Percentiles rank a stretch among this genome's conserved stretches.
Evolutionary conservation across 2,113 vertebrate species (phyloP).

Genomic region (Misgurnus mizolepis): DNA sequence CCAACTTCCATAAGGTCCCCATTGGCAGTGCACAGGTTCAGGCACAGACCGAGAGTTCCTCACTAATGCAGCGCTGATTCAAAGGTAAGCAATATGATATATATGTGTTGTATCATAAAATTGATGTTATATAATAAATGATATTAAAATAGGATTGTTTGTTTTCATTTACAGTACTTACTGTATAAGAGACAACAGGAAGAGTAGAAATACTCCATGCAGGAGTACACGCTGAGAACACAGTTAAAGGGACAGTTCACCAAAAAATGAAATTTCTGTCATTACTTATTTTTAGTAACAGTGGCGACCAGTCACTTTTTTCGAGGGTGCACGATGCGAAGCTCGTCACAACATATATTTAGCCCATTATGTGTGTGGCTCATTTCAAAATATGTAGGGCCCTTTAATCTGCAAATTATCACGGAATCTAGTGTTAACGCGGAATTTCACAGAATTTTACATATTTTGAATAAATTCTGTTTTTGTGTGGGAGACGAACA

Average conservation of each 20-base stretch:
- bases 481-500: no score
- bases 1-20: constrained; percentile 82
- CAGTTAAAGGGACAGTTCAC: not conserved
- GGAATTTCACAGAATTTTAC: no score
- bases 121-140: no score
- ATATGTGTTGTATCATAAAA: not conserved
- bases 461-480: no score
- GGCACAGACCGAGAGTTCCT: constrained; percentile 31
- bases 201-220: not conserved
- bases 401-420: no score
- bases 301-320: not conserved
- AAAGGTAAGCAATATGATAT: not conserved
- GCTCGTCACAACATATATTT: no score
- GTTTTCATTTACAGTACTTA: constrained; percentile 3
- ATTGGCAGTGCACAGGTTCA: constrained; percentile 76
- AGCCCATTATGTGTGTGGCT: no score
- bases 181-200: not conserved
- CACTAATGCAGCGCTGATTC: constrained; percentile 5
- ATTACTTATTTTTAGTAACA: not conserved
- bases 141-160: not conserved
- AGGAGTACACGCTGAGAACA: constrained; percentile 27
- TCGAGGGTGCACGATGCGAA: no score
- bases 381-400: no score
- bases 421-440: no score
- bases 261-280: no score